These are phyloP conservation scores for Oceanodroma leucorhoa DNA, from an alignment of 2,797 vertebrate species.

Conservation along the genomic window DNA sequence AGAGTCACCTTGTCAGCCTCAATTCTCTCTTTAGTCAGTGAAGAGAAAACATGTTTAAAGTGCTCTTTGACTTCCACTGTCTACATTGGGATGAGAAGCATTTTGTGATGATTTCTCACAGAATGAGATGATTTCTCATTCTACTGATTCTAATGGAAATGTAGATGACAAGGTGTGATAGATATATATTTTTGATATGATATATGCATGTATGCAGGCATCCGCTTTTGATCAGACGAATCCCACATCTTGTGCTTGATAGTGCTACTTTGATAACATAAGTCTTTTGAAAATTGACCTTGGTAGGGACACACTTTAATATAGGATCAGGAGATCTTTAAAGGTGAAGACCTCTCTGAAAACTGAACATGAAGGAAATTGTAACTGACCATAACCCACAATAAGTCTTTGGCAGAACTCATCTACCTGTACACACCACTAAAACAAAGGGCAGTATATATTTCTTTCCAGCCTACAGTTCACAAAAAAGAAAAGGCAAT, in stretches of 20 bases:
- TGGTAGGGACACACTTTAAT: not conserved
- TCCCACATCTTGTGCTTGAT: not conserved
- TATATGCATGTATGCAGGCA: not conserved
- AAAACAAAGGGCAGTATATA: not conserved
- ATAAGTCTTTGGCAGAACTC: not conserved
- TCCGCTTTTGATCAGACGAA: not conserved
- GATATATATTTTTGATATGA: not conserved
- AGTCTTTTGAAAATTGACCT: not conserved
- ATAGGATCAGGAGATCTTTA: not conserved
- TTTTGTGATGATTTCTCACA: not conserved
- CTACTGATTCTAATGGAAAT: not conserved
- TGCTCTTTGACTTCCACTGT: accelerated
- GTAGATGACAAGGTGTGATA: not conserved
- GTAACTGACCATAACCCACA: not conserved
- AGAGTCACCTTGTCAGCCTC: not conserved
- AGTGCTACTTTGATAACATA: not conserved
- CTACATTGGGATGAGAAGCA: not conserved
- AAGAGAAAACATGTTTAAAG: not conserved
- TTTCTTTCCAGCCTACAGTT: not conserved
- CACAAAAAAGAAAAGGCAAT: not conserved
- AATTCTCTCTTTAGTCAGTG: no score
- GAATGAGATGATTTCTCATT: not conserved
- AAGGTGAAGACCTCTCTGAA: not conserved
- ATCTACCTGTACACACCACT: no score
- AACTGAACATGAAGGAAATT: not conserved